Percentiles rank a stretch among this genome's conserved stretches.
These are phyloP conservation scores for Phymanthus crucifer DNA, from an alignment of 92 coral and sea anemone species.

Conservation along the genomic window DNA sequence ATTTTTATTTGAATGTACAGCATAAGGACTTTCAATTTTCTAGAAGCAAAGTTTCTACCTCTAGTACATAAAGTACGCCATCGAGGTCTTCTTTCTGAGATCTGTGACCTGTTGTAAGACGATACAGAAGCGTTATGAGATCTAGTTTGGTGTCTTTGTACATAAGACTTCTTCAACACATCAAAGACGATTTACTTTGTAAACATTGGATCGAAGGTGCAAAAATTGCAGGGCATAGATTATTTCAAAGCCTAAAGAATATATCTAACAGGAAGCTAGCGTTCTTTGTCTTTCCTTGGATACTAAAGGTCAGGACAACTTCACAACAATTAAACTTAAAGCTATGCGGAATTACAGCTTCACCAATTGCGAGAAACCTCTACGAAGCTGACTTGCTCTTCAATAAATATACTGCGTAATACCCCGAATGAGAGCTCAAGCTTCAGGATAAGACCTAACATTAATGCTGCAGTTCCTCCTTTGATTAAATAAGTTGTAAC, in stretches of 20 bases:
- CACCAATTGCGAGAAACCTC: not conserved
- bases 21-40: not conserved
- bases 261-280: not conserved
- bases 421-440: not conserved
- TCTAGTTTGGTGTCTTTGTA: not conserved
- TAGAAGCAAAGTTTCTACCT: conserved; percentile 48
- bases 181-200: conserved; percentile 5
- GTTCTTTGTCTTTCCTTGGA: conserved; percentile 7
- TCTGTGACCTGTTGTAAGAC: conserved; percentile 68
- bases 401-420: not conserved
- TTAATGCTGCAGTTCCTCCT: not conserved
- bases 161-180: not conserved
- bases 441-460: not conserved
- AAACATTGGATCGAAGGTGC: not conserved
- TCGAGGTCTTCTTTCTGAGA: conserved; percentile 95
- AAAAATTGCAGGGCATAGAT: not conserved
- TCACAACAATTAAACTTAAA: not conserved
- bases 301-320: not conserved
- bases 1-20: not conserved
- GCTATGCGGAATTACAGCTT: not conserved
- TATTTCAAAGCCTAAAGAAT: not conserved
- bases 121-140: not conserved
- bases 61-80: conserved; percentile 77
- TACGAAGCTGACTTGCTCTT: not conserved
- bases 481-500: conserved; percentile 3